Evolutionary conservation across 2,797 vertebrate species (phyloP).

Genomic region (Lutjanus argentimaculatus): DNA sequence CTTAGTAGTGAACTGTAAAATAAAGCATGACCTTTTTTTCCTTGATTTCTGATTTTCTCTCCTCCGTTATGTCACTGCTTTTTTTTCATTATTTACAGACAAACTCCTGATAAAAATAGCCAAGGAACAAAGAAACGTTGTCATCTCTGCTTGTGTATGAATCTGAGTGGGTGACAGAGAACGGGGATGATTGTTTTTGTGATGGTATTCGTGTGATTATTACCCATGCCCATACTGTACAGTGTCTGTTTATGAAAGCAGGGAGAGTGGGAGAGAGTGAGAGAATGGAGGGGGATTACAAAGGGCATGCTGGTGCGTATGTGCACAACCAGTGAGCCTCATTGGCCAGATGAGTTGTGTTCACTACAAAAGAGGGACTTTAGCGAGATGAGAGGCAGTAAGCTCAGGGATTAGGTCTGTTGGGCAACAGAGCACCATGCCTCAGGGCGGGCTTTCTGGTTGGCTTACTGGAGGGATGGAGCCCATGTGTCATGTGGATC

Average conservation of each 20-base stretch:
- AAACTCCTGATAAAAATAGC: slow-evolving; percentile 46
- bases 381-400: slow-evolving; percentile 76
- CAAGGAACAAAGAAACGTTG: slow-evolving; percentile 36
- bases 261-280: slow-evolving; percentile 52
- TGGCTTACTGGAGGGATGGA: slow-evolving; percentile 58
- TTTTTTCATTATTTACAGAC: slow-evolving; percentile 35
- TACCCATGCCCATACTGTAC: slow-evolving; percentile 32
- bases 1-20: no score
- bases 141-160: slow-evolving; percentile 12
- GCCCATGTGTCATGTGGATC: slow-evolving; percentile 67
- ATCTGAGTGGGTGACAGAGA: slow-evolving; percentile 43
- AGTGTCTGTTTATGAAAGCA: slow-evolving; percentile 67
- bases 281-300: slow-evolving; percentile 65
- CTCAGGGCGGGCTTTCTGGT: slow-evolving; percentile 58
- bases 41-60: not conserved
- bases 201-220: slow-evolving; percentile 55
- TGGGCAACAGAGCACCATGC: slow-evolving; percentile 62
- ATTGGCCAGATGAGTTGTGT: slow-evolving; percentile 79
- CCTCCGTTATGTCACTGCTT: not conserved
- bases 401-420: slow-evolving; percentile 79
- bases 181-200: slow-evolving; percentile 52
- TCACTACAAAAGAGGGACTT: slow-evolving; percentile 82
- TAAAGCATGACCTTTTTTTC: no score
- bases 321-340: slow-evolving; percentile 48
- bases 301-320: slow-evolving; percentile 53